Evolutionary conservation across 2,888 invertebrate genomes (phyloP).

Genomic region (Amphipoea oculea): DNA sequence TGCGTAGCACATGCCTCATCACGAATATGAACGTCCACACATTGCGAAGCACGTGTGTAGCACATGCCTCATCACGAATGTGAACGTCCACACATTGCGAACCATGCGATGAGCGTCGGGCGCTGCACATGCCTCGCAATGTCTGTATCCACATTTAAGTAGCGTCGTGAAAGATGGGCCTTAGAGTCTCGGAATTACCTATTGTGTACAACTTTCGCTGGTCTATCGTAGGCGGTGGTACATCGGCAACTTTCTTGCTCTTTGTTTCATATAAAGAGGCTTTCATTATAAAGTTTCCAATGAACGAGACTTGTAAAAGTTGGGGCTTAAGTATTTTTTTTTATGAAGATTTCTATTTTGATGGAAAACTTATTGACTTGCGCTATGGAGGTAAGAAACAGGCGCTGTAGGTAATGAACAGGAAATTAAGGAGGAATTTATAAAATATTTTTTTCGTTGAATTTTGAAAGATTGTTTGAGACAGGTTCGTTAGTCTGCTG

Average conservation of each 20-base stretch:
- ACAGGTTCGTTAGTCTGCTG: neutral
- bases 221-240: constrained; percentile 57
- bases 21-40: too few relatives aligned
- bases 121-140: too few relatives aligned
- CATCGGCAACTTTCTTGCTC: constrained; percentile 61
- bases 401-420: constrained; percentile 26
- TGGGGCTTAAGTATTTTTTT: constrained; percentile 64
- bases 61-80: too few relatives aligned
- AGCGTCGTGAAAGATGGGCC: neutral
- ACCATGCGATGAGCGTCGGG: too few relatives aligned
- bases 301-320: constrained; percentile 69
- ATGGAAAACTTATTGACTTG: constrained; percentile 44
- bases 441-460: neutral
- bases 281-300: constrained; percentile 75
- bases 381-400: constrained; percentile 3
- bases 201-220: constrained; percentile 63
- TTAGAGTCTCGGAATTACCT: constrained; percentile 44
- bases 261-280: constrained; percentile 69
- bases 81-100: too few relatives aligned
- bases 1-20: too few relatives aligned
- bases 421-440: constrained; percentile 16
- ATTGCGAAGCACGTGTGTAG: too few relatives aligned
- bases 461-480: neutral
- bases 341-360: constrained; percentile 53
- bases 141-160: too few relatives aligned